These are phyloP conservation scores for Tenthredo notha DNA, from an alignment of 2,888 invertebrate species.

Conservation along the genomic window DNA sequence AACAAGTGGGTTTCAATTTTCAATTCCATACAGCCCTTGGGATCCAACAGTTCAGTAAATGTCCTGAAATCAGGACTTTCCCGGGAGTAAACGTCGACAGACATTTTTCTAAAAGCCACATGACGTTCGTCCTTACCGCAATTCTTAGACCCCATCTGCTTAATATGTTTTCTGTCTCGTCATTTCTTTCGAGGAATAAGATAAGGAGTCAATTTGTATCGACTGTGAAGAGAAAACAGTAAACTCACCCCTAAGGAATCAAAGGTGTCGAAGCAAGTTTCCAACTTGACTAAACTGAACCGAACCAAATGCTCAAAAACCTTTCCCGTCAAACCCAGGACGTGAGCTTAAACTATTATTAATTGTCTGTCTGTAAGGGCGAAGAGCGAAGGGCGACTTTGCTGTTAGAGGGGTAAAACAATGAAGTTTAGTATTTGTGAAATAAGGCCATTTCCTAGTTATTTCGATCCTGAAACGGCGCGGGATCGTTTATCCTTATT, in stretches of 20 bases:
- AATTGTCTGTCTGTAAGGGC: conserved; percentile 28
- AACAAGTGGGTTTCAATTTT: conserved; percentile 18
- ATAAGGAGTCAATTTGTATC: background rate
- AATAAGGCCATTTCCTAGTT: background rate
- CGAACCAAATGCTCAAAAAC: background rate
- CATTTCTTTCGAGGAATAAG: background rate
- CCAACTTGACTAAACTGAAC: background rate
- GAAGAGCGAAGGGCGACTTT: background rate
- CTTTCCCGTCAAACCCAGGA: background rate
- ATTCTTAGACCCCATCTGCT: too few relatives aligned
- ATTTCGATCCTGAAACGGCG: background rate
- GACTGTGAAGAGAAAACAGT: background rate
- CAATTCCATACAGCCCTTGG: background rate
- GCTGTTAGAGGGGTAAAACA: conserved; percentile 1
- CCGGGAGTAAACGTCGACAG: background rate
- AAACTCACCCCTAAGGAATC: background rate
- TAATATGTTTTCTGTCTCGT: background rate
- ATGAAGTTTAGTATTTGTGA: background rate
- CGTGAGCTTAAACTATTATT: background rate
- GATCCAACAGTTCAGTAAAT: background rate
- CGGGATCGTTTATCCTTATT: background rate
- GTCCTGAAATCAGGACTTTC: background rate
- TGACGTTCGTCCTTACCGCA: too few relatives aligned
- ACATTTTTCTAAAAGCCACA: background rate
- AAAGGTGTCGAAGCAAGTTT: conserved; percentile 22